Conservation (phyloP, 2,797 vertebrate species). For the Fundulus diaphanus region DNA sequence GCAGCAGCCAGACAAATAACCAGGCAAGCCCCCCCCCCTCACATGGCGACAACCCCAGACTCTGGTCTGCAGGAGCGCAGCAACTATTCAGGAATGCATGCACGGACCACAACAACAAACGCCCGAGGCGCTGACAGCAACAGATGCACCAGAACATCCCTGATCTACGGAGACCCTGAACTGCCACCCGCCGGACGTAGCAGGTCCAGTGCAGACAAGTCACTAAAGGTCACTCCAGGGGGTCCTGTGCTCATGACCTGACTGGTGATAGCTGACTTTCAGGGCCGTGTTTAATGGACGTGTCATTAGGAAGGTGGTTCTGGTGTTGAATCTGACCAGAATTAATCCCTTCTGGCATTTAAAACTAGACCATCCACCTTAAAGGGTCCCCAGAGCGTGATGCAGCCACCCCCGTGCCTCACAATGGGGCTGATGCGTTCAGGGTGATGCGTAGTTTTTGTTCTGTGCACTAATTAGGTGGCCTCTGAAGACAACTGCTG, state of each 20-base stretch:
- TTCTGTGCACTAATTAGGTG: neutral
- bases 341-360: neutral
- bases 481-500: neutral
- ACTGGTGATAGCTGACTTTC: neutral
- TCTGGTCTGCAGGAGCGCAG: conserved; percentile 1
- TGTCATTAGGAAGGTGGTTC: neutral
- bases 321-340: neutral
- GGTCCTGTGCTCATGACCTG: neutral
- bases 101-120: neutral
- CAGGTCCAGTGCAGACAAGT: neutral
- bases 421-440: neutral
- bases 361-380: neutral
- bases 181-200: neutral
- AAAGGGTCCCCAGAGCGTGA: too few relatives aligned
- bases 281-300: neutral
- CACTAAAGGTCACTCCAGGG: neutral
- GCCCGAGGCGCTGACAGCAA: neutral
- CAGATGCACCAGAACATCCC: neutral
- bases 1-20: conserved; percentile 1
- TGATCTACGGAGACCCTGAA: conserved; percentile 7
- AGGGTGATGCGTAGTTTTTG: neutral
- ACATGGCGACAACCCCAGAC: conserved; percentile 1
- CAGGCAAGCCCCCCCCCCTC: conserved; percentile 3
- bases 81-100: conserved; percentile 1
- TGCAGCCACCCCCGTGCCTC: too few relatives aligned